Evolutionary conservation across 2,797 vertebrate species (phyloP), one percentile per base, ranked within the genome.

Genomic region (Cheirogaleus major): DNA sequence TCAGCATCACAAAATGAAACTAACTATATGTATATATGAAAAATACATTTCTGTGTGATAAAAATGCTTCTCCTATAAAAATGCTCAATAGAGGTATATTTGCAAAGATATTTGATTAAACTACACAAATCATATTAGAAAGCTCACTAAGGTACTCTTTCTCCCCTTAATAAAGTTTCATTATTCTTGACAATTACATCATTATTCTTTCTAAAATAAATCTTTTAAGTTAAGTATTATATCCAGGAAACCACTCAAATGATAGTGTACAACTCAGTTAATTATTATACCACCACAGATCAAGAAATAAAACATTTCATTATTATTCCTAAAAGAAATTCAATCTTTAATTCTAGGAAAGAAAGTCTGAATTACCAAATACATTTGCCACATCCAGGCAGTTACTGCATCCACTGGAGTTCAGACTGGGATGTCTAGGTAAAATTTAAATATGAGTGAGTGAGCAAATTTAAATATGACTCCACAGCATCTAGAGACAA

Each of bases 361-460:
- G 38, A 93, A 87, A 72, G 35, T 89, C 41, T 89, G 90, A 96
- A 95, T 76, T 92, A 90, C 8, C 45, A 92, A 95, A 61, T 80
- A 76, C 12, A 72, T 89, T 73, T 95, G 43, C 78, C 83, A 73
- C 61, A 90, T 69, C 92, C 79, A 96, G 95, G 79, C 75, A 81
- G 82, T 89, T 92, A 97, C 73, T 95, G 83, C 76, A 95, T 32
- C 70, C 38, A 45, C 59, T 50, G 89, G 78, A 80, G 17, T 65
- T 94, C 43, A 50, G 96, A 95, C 61, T 30, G 70, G 52, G 32
- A 83, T 97, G 67, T 88, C 97, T 73, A 78, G 93, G 93, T 15
- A 57, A 82, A 97, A 88, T 94, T 93, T 89, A 98, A 97, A 90
- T 96, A 89, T 22, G 32, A 93, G 43, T 82, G 93, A 97, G 63